Percentiles rank a stretch among this genome's conserved stretches.
Conservation (phyloP, 2,113 vertebrate genomes). For the Zapornia atra region DNA sequence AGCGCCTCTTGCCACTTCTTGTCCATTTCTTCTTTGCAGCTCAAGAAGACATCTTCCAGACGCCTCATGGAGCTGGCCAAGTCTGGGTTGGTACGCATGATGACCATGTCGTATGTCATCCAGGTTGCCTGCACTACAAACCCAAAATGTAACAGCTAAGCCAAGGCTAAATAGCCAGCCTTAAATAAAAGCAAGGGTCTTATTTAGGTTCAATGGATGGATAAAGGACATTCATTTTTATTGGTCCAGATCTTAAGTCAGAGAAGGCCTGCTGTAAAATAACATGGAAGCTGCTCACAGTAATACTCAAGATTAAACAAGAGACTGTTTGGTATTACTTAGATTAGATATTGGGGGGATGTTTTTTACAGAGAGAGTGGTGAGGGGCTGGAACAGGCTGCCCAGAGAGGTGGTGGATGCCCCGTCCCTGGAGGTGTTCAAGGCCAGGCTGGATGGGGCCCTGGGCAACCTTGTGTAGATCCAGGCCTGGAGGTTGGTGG, state of each 20-base stretch:
- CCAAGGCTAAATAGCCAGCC: background rate
- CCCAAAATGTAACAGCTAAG: background rate
- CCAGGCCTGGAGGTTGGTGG: too few species aligned
- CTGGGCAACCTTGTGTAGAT: too few species aligned
- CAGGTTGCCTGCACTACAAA: slow-evolving; percentile 82
- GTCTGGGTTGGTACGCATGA: slow-evolving; percentile 78
- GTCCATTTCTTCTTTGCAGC: slow-evolving; percentile 79
- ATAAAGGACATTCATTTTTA: background rate
- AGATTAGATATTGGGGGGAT: too few species aligned
- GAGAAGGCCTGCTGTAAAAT: background rate
- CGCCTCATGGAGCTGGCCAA: slow-evolving; percentile 65
- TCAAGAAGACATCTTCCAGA: slow-evolving; percentile 74
- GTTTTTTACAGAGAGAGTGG: too few species aligned
- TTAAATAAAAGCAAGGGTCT: background rate
- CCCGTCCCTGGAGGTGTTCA: too few species aligned
- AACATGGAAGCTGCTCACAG: background rate
- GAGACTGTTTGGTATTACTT: background rate
- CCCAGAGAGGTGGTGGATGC: too few species aligned
- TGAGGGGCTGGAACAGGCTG: too few species aligned
- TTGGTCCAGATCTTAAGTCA: background rate
- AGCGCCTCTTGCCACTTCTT: slow-evolving; percentile 71
- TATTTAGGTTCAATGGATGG: background rate
- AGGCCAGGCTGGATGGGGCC: too few species aligned
- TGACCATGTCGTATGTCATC: slow-evolving; percentile 85
- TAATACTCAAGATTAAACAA: background rate